Evolutionary conservation across 1,140 invertebrate species (phyloP).

Genomic region (Macrotrachela quadricornifera): DNA sequence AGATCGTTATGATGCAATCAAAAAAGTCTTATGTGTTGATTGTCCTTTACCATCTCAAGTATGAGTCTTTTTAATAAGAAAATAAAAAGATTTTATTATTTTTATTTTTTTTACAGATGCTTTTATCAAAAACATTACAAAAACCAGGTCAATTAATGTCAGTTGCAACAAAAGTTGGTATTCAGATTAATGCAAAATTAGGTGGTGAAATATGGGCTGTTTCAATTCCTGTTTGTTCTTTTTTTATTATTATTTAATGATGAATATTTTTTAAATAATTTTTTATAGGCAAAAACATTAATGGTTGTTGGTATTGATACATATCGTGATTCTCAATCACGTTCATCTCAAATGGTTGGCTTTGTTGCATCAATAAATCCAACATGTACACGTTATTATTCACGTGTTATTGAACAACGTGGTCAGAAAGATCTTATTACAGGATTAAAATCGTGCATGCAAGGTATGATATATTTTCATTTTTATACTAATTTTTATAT

Average conservation of each 20-base stretch:
- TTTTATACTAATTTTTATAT: background rate
- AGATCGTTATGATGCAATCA: conserved; percentile 3
- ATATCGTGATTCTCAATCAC: conserved; percentile 45
- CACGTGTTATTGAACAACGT: conserved; percentile 44
- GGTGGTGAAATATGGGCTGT: conserved; percentile 73
- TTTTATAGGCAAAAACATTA: background rate
- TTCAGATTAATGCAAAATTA: conserved; percentile 91
- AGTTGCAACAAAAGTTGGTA: conserved; percentile 62
- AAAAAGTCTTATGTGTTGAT: conserved; percentile 3
- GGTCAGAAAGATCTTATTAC: conserved; percentile 51
- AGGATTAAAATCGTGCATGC: conserved; percentile 38
- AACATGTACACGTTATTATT: conserved; percentile 47
- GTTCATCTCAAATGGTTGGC: conserved; percentile 31
- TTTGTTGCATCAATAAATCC: conserved; percentile 40
- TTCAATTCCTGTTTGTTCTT: conserved; percentile 39
- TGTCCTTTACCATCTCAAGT: conserved; percentile 25
- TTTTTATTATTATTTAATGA: background rate
- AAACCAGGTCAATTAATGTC: conserved; percentile 14
- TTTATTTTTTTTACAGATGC: conserved; percentile 7
- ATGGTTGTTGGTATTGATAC: conserved; percentile 67
- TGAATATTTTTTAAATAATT: background rate
- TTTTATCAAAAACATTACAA: conserved; percentile 19
- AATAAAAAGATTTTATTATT: too few relatives aligned
- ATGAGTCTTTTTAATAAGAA: background rate
- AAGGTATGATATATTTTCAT: background rate